A percentile compares a stretch with the other conserved stretches of the same genome.
phyloP scores from a whole-genome alignment of 2,797 vertebrate species.

The Discoglossus pictus region DNA sequence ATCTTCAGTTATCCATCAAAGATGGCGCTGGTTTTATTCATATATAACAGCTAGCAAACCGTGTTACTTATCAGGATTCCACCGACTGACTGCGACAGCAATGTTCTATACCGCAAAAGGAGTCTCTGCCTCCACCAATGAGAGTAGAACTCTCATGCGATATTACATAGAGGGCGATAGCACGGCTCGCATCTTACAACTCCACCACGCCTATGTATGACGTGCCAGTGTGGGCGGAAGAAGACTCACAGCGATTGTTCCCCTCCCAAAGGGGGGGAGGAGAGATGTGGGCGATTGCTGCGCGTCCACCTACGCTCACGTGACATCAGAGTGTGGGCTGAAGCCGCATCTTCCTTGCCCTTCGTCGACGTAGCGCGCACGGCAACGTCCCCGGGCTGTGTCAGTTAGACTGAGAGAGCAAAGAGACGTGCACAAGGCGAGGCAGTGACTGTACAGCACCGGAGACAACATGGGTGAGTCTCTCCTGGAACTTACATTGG shows the following conservation, averaged over 20 bases:
- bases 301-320: background rate
- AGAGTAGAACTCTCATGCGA: too few relatives aligned
- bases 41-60: too few relatives aligned
- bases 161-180: too few relatives aligned
- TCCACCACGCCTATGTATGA: background rate
- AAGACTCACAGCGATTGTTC: too few relatives aligned
- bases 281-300: background rate
- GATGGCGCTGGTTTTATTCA: too few relatives aligned
- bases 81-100: too few relatives aligned
- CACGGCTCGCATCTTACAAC: too few relatives aligned
- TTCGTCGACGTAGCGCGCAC: slow-evolving; percentile 36
- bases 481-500: background rate
- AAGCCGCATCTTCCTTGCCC: slow-evolving; percentile 35
- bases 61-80: too few relatives aligned
- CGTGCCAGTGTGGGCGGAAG: background rate
- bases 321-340: slow-evolving; percentile 41
- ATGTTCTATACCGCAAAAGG: too few relatives aligned
- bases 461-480: slow-evolving; percentile 43
- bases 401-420: slow-evolving; percentile 24
- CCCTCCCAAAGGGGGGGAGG: slow-evolving; percentile 1
- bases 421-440: slow-evolving; percentile 19
- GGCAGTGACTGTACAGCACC: slow-evolving; percentile 4
- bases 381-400: slow-evolving; percentile 43
- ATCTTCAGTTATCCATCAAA: too few relatives aligned
- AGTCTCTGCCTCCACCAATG: too few relatives aligned